Evolutionary conservation across 2,797 vertebrate genomes (phyloP).

Genomic region (Microctenopoma steveboyesi): DNA sequence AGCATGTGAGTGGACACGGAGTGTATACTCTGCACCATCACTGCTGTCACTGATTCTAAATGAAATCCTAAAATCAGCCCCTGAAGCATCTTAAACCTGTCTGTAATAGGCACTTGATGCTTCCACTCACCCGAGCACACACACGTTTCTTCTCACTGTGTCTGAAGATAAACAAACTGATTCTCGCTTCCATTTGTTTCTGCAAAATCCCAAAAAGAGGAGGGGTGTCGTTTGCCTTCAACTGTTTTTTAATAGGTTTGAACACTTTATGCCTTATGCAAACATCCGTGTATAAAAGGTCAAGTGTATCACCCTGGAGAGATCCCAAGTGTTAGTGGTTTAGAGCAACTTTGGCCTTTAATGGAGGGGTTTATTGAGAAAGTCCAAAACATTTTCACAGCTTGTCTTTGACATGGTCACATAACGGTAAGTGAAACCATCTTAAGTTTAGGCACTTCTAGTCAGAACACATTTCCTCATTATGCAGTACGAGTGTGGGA

Average conservation of each 20-base stretch:
- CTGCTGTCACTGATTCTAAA: no score
- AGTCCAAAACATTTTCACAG: slow-evolving; percentile 34
- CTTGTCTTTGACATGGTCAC: slow-evolving; percentile 33
- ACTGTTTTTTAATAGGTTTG: slow-evolving; percentile 36
- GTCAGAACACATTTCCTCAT: slow-evolving; percentile 73
- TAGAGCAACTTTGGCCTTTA: slow-evolving; percentile 61
- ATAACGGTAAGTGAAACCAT: slow-evolving; percentile 27
- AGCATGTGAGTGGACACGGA: slow-evolving; percentile 69
- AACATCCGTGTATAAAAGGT: slow-evolving; percentile 91
- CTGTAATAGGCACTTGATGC: slow-evolving; percentile 81
- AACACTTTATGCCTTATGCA: slow-evolving; percentile 87
- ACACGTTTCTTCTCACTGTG: slow-evolving; percentile 15
- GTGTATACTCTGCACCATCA: no score
- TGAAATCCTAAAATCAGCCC: not conserved
- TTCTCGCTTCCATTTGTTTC: slow-evolving; percentile 81
- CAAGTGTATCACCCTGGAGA: slow-evolving; percentile 87
- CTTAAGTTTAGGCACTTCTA: slow-evolving; percentile 73
- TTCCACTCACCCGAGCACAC: slow-evolving; percentile 52
- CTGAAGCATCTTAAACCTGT: slow-evolving; percentile 35
- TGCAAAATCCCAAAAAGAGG: slow-evolving; percentile 81
- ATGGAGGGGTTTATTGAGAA: slow-evolving; percentile 41
- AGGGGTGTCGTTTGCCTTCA: slow-evolving; percentile 30
- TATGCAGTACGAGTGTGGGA: slow-evolving; percentile 76
- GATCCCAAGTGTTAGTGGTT: slow-evolving; percentile 67
- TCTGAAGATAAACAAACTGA: slow-evolving; percentile 88